Percentiles rank a stretch among this genome's conserved stretches.
Evolutionary conservation across 2,888 invertebrate genomes (phyloP).

Genomic region (Agonopterix arenella): DNA sequence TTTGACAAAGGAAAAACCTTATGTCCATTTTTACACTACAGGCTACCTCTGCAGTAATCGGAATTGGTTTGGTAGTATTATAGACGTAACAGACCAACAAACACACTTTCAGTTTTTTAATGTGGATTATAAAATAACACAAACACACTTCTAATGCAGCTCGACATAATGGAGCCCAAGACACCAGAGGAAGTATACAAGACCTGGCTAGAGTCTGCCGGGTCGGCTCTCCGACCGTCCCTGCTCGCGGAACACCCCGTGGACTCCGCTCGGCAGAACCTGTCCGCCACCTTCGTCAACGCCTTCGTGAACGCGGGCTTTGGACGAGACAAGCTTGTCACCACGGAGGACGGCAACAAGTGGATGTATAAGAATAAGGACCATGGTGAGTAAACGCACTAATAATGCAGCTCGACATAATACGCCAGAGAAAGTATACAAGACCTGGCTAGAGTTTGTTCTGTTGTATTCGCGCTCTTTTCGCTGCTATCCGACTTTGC

Average conservation of each 20-base stretch:
- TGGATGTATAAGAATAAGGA: conserved; percentile 99
- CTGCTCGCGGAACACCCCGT: conserved; percentile 85
- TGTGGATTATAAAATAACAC: no score
- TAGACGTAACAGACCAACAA: no score
- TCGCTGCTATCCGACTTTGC: no score
- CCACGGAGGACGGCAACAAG: conserved; percentile 87
- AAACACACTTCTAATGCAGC: conserved; percentile 47
- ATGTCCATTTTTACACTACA: no score
- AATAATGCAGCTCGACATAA: conserved; percentile 88
- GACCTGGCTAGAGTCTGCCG: conserved; percentile 93
- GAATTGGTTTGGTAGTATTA: no score
- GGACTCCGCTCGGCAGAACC: conserved; percentile 97
- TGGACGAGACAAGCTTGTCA: conserved; percentile 95
- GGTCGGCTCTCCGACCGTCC: conserved; percentile 80
- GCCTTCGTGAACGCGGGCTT: conserved; percentile 99
- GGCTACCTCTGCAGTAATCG: no score
- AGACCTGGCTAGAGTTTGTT: conserved; percentile 93
- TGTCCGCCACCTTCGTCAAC: conserved; percentile 98
- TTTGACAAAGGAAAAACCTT: no score
- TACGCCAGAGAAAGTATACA: conserved; percentile 99
- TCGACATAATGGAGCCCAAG: conserved; percentile 99
- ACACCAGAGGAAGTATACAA: conserved; percentile 99
- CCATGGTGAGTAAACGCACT: conserved; percentile 72
- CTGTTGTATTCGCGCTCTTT: no score
- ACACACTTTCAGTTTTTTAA: no score